These are phyloP conservation scores for Aratinga solstitialis DNA, from an alignment of 2,797 vertebrate species.

Conservation along the genomic window DNA sequence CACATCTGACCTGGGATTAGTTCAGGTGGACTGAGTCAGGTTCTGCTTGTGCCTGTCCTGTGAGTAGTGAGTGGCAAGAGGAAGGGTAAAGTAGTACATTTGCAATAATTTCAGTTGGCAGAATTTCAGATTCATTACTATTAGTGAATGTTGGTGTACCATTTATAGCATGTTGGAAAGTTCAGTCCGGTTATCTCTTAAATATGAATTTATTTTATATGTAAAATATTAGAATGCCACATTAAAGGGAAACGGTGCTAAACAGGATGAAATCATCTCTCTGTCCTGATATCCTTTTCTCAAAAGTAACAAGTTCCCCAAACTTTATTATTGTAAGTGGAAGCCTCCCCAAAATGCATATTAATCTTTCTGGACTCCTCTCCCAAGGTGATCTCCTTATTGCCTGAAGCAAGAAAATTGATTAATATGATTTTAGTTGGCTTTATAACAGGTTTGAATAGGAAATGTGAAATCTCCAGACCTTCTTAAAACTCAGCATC, in stretches of 20 bases:
- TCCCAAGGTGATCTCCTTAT: constrained; percentile 10
- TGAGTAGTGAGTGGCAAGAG: background rate
- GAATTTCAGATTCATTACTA: background rate
- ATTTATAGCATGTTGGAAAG: background rate
- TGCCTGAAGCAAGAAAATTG: constrained; percentile 31
- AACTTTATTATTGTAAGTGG: background rate
- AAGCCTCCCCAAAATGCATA: background rate
- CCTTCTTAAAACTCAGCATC: background rate
- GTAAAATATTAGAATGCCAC: background rate
- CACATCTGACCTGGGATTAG: background rate
- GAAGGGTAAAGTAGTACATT: background rate
- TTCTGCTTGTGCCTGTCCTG: background rate
- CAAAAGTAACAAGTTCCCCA: background rate
- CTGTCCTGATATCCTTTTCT: background rate
- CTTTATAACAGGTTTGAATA: background rate
- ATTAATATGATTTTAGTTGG: constrained; percentile 43
- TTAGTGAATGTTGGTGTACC: background rate
- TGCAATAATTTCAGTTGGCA: background rate
- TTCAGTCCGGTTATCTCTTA: background rate
- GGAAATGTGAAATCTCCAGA: background rate
- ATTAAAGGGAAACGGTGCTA: background rate
- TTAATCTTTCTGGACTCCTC: background rate
- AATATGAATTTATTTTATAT: background rate
- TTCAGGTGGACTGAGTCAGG: background rate
- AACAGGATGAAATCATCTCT: background rate